Percentiles rank a stretch among this genome's conserved stretches.
These are phyloP conservation scores for Aplidium turbinatum DNA, from an alignment of 23 tunicate genomes.

Conservation along the genomic window DNA sequence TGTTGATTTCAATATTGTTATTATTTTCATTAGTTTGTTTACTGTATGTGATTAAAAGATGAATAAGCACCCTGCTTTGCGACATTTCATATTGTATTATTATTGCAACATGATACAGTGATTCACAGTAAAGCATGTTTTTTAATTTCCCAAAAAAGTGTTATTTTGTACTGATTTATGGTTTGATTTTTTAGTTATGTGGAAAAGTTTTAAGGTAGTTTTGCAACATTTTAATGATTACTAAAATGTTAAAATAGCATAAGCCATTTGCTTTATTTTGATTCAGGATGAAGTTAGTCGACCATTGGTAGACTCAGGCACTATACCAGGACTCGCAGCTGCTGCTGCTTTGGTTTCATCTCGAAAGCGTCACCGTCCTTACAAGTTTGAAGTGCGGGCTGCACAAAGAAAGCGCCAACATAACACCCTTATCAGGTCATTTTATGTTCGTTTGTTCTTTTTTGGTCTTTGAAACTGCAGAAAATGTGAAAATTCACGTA, in stretches of 20 bases:
- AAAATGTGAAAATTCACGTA: background rate
- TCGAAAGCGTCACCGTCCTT: constrained; percentile 44
- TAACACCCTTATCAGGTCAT: constrained; percentile 65
- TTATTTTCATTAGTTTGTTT: background rate
- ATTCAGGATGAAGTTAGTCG: constrained; percentile 72
- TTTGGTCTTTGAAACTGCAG: background rate
- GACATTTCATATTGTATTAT: background rate
- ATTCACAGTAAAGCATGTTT: background rate
- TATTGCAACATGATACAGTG: background rate
- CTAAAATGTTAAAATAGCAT: too few relatives aligned
- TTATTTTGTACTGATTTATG: background rate
- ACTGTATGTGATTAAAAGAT: too few relatives aligned
- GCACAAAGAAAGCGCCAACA: constrained; percentile 75
- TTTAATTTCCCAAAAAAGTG: background rate
- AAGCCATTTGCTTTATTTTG: too few relatives aligned
- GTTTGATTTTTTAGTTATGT: too few relatives aligned
- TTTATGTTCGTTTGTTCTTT: background rate
- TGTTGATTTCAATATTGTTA: background rate
- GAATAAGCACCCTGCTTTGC: too few relatives aligned
- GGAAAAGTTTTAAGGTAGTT: too few relatives aligned
- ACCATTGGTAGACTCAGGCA: constrained; percentile 60
- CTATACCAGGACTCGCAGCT: constrained; percentile 80
- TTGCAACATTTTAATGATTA: too few relatives aligned
- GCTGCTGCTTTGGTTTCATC: constrained; percentile 84
- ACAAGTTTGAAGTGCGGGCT: constrained; percentile 80